Evolutionary conservation across 2,888 invertebrate genomes (phyloP).

Genomic region (Megaustenia siamemsis): DNA sequence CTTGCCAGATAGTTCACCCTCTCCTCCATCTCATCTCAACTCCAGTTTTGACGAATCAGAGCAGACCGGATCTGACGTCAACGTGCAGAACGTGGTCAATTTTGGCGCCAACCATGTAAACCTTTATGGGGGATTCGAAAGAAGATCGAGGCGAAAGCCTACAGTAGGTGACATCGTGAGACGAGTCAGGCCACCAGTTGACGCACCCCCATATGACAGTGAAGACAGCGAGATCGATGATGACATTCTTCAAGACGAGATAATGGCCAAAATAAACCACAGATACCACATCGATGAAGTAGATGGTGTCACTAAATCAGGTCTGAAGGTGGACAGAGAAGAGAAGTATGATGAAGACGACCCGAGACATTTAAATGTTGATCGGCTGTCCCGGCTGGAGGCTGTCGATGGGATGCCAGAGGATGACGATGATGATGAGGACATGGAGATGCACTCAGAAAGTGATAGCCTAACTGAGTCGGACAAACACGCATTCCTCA

Average conservation of each 20-base stretch:
- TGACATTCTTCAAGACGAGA: slow-evolving; percentile 68
- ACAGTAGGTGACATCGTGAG: slow-evolving; percentile 74
- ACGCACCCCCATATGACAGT: slow-evolving; percentile 63
- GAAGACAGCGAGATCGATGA: slow-evolving; percentile 66
- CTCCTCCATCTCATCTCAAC: slow-evolving; percentile 49
- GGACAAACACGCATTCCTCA: slow-evolving; percentile 41
- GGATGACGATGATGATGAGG: slow-evolving; percentile 54
- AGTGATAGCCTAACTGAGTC: slow-evolving; percentile 24
- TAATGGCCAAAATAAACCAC: slow-evolving; percentile 42
- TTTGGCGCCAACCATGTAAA: slow-evolving; percentile 52
- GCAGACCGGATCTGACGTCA: slow-evolving; percentile 39
- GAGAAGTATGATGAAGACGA: not conserved
- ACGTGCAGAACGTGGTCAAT: slow-evolving; percentile 38
- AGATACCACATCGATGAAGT: slow-evolving; percentile 40
- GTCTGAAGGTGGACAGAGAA: not conserved
- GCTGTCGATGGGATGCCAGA: slow-evolving; percentile 52
- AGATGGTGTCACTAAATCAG: slow-evolving; percentile 33
- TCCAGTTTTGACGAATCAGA: slow-evolving; percentile 50
- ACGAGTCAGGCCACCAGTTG: slow-evolving; percentile 63
- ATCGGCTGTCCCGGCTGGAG: slow-evolving; percentile 41
- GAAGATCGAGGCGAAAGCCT: slow-evolving; percentile 69
- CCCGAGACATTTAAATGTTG: slow-evolving; percentile 1
- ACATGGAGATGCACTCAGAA: slow-evolving; percentile 51
- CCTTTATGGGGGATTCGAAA: slow-evolving; percentile 52
- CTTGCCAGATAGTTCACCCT: slow-evolving; percentile 50